Evolutionary conservation across 2,113 vertebrate genomes (phyloP).

Genomic region (Microcebus tavaratra): DNA sequence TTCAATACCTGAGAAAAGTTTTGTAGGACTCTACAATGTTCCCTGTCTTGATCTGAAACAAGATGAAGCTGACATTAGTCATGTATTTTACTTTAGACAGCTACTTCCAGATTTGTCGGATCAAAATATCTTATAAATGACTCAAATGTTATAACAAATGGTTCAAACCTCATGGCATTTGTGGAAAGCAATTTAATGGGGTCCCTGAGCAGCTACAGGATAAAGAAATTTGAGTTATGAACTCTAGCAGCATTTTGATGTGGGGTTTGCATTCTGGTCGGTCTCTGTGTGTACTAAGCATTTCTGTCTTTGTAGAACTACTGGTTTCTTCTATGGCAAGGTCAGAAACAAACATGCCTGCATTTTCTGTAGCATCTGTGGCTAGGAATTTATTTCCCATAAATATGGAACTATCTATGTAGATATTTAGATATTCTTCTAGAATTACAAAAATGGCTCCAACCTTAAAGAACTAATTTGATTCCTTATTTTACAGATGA

Average conservation of each 20-base stretch:
- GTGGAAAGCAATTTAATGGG: slow-evolving; percentile 79
- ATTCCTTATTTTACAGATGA: slow-evolving; percentile 32
- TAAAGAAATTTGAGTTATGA: slow-evolving; percentile 81
- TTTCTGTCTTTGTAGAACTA: slow-evolving; percentile 31
- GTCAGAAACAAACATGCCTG: slow-evolving; percentile 45
- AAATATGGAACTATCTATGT: background rate
- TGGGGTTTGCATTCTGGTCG: slow-evolving; percentile 37
- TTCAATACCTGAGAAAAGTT: slow-evolving; percentile 35
- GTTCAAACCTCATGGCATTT: slow-evolving; percentile 75
- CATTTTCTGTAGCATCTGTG: background rate
- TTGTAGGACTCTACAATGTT: background rate
- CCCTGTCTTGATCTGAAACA: slow-evolving; percentile 61
- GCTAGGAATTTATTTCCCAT: background rate
- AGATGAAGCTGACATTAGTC: slow-evolving; percentile 71
- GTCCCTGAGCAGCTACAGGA: slow-evolving; percentile 76
- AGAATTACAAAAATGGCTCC: background rate
- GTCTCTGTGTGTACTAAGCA: slow-evolving; percentile 14
- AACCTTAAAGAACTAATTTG: background rate
- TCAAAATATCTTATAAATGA: slow-evolving; percentile 82
- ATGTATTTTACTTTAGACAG: slow-evolving; percentile 72
- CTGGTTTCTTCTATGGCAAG: slow-evolving; percentile 31
- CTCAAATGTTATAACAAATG: slow-evolving; percentile 81
- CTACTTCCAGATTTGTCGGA: slow-evolving; percentile 76
- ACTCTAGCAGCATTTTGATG: slow-evolving; percentile 77
- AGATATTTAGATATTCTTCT: background rate